phyloP scores from a whole-genome alignment of 2,113 vertebrate genomes.

The Shinisaurus crocodilurus region DNA sequence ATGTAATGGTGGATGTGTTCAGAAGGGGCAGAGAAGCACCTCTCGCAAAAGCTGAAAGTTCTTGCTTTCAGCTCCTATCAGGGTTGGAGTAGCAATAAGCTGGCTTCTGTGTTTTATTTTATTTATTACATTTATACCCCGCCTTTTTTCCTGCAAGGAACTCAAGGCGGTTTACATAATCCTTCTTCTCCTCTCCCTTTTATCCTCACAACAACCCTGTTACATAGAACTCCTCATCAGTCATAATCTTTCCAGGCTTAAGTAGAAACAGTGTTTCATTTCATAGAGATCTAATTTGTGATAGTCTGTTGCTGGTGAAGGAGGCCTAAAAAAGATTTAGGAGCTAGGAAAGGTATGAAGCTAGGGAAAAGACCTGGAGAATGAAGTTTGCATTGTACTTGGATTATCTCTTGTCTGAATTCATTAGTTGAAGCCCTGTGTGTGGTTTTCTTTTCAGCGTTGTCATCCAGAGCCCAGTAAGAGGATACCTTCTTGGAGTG shows the following conservation, averaged over 20 bases:
- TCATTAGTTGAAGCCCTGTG: neutral
- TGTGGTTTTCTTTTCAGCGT: conserved; percentile 66
- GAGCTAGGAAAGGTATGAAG: neutral
- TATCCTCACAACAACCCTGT: too few relatives aligned
- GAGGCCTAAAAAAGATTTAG: too few relatives aligned
- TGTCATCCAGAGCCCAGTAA: conserved; percentile 93
- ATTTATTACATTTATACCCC: too few relatives aligned
- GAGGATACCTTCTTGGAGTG: conserved; percentile 95
- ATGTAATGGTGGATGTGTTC: neutral
- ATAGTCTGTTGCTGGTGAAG: neutral
- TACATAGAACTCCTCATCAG: neutral
- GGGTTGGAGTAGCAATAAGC: neutral
- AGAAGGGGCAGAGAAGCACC: neutral
- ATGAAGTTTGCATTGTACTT: neutral
- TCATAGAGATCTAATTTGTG: neutral
- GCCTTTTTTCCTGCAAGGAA: too few relatives aligned
- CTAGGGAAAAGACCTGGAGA: neutral
- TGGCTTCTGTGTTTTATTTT: neutral
- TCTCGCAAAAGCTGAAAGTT: neutral
- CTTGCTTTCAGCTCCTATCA: neutral
- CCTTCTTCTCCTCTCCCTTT: too few relatives aligned
- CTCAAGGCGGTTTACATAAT: too few relatives aligned
- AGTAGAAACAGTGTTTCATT: neutral
- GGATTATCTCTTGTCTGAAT: neutral
- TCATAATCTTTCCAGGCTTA: neutral